Percentiles rank a stretch among this genome's conserved stretches.
These are phyloP conservation scores for Hydractinia echinata DNA, from an alignment of 30 jellyfish, hydroid and myxozoan species.

Conservation along the genomic window DNA sequence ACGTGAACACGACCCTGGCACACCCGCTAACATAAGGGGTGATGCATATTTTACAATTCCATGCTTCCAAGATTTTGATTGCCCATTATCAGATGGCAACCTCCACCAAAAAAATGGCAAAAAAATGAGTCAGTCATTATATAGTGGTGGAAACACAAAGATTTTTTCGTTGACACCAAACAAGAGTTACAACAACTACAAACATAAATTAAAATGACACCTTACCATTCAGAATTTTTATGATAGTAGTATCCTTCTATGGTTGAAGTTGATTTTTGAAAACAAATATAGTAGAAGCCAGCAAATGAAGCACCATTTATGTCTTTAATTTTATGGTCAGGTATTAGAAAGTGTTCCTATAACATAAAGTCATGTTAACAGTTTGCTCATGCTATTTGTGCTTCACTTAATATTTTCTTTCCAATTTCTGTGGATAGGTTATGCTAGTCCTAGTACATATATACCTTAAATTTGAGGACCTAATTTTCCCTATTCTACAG, in stretches of 20 bases:
- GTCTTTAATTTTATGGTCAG: constrained; percentile 94
- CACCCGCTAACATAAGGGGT: too few relatives aligned
- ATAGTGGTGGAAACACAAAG: neutral
- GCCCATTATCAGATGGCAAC: too few relatives aligned
- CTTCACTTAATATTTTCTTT: too few relatives aligned
- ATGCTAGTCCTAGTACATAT: too few relatives aligned
- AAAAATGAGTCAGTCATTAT: neutral
- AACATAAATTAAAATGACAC: neutral
- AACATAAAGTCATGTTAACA: neutral
- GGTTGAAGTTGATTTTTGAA: constrained; percentile 93
- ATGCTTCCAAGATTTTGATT: too few relatives aligned
- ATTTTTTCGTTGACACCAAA: neutral
- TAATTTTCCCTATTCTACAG: too few relatives aligned
- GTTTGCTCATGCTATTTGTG: too few relatives aligned
- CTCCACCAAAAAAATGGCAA: neutral
- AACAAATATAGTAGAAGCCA: constrained; percentile 90
- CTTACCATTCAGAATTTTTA: constrained; percentile 93
- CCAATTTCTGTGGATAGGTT: too few relatives aligned
- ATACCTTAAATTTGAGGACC: too few relatives aligned
- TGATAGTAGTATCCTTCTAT: constrained; percentile 92
- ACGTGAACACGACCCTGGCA: too few relatives aligned
- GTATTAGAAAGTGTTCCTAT: constrained; percentile 87
- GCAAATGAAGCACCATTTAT: constrained; percentile 98
- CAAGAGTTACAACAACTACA: neutral
- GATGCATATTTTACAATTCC: too few relatives aligned